Evolutionary conservation across 2,888 invertebrate genomes (phyloP).

Genomic region (Oligia latruncula): DNA sequence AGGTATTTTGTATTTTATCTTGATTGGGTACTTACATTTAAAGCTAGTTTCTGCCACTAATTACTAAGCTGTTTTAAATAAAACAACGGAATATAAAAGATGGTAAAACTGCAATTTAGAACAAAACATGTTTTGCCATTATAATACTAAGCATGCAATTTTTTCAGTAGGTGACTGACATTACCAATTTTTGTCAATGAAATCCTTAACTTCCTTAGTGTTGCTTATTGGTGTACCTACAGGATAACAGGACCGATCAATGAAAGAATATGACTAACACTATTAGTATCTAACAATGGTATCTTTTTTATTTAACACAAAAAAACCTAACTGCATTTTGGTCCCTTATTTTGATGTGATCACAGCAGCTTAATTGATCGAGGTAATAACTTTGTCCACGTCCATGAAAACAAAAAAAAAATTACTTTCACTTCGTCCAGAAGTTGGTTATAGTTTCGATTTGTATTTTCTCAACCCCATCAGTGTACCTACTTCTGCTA

Average conservation of each 20-base stretch:
- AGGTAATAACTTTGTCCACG: neutral
- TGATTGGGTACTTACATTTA: constrained; percentile 28
- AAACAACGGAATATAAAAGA: neutral
- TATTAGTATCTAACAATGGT: neutral
- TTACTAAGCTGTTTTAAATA: neutral
- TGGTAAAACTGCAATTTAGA: neutral
- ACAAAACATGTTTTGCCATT: neutral
- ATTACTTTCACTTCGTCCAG: neutral
- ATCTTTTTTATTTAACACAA: no score
- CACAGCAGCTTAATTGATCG: constrained; percentile 4
- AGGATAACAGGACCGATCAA: neutral
- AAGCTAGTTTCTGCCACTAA: constrained; percentile 6
- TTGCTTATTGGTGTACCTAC: neutral
- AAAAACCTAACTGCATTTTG: neutral
- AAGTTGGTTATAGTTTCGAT: neutral
- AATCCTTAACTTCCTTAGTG: neutral
- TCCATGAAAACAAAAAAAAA: neutral
- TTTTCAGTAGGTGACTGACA: no score
- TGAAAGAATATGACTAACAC: neutral
- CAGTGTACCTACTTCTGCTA: neutral
- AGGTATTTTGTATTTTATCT: constrained; percentile 22
- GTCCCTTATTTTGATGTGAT: neutral
- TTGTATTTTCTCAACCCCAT: neutral
- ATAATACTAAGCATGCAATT: no score
- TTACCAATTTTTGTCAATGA: neutral